Evolutionary conservation across 2,888 invertebrate species (phyloP), one percentile per base, ranked within the genome.

Genomic region (Chelonus formosanus): DNA sequence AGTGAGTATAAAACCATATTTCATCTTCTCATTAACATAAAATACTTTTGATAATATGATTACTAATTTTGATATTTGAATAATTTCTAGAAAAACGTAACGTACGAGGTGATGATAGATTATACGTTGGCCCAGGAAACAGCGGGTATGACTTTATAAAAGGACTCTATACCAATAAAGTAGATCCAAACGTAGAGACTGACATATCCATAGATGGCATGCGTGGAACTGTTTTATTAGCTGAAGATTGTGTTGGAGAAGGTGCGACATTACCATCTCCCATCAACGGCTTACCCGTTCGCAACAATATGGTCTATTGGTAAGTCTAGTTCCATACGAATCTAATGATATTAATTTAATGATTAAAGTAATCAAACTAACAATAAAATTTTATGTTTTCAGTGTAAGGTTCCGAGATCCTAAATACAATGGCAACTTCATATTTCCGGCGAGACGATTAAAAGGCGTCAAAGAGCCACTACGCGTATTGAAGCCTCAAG

Each of bases 31-130:
- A 20, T 20, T 2, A 20, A 20, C 20, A 20, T 20, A 2, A 45
- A 43, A 48, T 47, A 54, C 32, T 54, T 6, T 53, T 48, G 4
- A 48, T 36, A 65, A 48, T 45, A 10, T 5, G 32, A 59, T 56
- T 8, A 34, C 53, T 34, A 45, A 55, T 36, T 5, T 60, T 57
- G 32, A 1, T 8, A 32, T 47, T 66, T 44, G n/a, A 64, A 52
- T 71, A 31, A 72, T 69, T 67, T 79, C 31, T 77, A 92, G 91
- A 83, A 60, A 88, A 88, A 71, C 90, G 98, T 62, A 98, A 99
- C 86, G 87, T 92, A 63, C 88, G 91, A 69, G 98, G 98, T 1
- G 90, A 93, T 80, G 96, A 97, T 84, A 88, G 93, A n/a, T 85
- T 98, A 43, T 99, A 98, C 85, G 89, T 98, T 34, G 89, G 91